Evolutionary conservation across 1,140 invertebrate genomes (phyloP), one percentile per base, ranked within the genome.

Genomic region (Eumeta japonica): DNA sequence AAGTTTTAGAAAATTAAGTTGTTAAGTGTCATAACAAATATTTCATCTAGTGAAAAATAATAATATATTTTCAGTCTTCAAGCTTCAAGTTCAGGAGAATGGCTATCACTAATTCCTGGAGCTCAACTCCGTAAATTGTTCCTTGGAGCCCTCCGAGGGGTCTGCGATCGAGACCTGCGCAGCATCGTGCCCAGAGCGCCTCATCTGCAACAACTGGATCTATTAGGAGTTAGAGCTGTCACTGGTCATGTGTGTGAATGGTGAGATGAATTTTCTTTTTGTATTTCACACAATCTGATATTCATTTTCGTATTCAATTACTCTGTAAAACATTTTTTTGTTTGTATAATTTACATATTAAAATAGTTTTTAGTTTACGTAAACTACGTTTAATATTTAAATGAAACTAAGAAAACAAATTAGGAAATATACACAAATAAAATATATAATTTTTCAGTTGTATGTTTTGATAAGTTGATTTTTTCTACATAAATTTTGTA

Each of bases 211-310:
- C 90, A 94, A 60, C 65, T 94, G 2, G 91, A 94, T 66, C 71
- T 95, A 16, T 76, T 94, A 16, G 91, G 91, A 1, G 84, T 88
- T 10, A 67, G 85, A 36, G 85, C 83, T 41, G 82, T 94, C 14
- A 84, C 86, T 2, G 71, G 80, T 1, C 84, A 88, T 35, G 81
- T 87, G 43, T 87, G 84, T 59, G 73, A 81, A 27, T 66, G 77
- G 72, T 80, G 70, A 58, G 79, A n/a, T n/a, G n/a, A n/a, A 19
- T 68, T 77, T 41, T 52, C 70, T 4, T 43, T 37, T 16, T 30
- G 32, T 17, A 39, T n/a, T 15, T 31, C 29, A 7, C 14, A 5
- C 12, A 7, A 9, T 15, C 5, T 12, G 14, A 9, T 15, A 11
- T 31, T 9, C n/a, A 27, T n/a, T n/a, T n/a, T 27, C 24, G n/a